Conservation (phyloP, 64 coral and sea anemone genomes). For the Stichodactyla helianthus region DNA sequence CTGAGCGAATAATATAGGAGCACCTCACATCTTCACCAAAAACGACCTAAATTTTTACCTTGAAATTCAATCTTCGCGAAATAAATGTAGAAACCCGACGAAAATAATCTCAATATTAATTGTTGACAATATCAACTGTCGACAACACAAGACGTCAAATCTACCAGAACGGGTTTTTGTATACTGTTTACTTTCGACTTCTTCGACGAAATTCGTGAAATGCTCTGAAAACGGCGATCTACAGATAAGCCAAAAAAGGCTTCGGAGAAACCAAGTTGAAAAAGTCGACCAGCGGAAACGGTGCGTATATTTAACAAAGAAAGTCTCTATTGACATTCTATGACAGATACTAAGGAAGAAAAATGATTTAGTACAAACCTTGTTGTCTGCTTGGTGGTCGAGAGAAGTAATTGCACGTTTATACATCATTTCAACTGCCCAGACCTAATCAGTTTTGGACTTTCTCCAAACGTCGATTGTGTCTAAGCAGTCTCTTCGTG, state of each 20-base stretch:
- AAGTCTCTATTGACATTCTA: background rate
- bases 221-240: background rate
- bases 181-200: background rate
- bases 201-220: background rate
- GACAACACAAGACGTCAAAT: no score
- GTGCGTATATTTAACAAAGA: background rate
- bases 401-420: conserved; percentile 4
- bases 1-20: background rate
- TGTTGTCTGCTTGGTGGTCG: background rate
- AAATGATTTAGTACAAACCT: background rate
- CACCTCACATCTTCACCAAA: background rate
- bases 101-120: background rate
- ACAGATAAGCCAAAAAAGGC: background rate
- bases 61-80: background rate
- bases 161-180: background rate
- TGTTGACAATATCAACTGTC: background rate
- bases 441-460: background rate
- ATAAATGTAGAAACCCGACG: background rate
- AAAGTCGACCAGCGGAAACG: background rate
- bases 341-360: background rate
- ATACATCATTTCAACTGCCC: background rate
- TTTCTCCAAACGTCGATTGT: background rate
- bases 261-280: background rate
- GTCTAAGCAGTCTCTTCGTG: no score
- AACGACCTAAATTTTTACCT: background rate